These are phyloP conservation scores for Notolepis coatsorum DNA, from an alignment of 2,797 vertebrate species.

Conservation along the genomic window DNA sequence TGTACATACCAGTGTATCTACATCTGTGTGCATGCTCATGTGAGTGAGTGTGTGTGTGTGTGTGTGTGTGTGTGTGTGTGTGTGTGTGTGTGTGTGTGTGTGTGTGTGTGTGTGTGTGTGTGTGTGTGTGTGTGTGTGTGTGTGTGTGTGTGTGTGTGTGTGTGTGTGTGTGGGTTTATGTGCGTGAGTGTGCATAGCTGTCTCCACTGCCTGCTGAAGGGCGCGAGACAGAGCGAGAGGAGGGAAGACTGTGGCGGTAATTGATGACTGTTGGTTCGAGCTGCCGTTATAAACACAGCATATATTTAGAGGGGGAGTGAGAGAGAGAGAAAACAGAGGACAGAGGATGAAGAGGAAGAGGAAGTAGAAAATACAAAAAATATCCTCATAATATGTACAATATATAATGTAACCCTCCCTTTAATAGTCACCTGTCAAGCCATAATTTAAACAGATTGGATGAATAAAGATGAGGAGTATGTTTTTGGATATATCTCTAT, in stretches of 20 bases:
- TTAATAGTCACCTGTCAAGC: no score
- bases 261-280: slow-evolving; percentile 57
- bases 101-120: slow-evolving; percentile 6
- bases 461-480: no score
- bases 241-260: slow-evolving; percentile 48
- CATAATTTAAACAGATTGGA: no score
- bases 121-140: slow-evolving; percentile 36
- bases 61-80: slow-evolving; percentile 1
- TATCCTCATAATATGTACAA: no score
- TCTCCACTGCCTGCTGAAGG: slow-evolving; percentile 40
- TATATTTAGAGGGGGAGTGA: neutral
- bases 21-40: slow-evolving; percentile 3
- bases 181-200: slow-evolving; percentile 19
- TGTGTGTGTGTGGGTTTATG: neutral
- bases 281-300: slow-evolving; percentile 33
- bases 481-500: no score
- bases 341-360: slow-evolving; percentile 30
- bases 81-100: slow-evolving; percentile 6
- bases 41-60: slow-evolving; percentile 1
- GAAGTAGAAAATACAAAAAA: no score
- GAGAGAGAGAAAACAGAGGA: neutral
- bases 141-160: slow-evolving; percentile 5
- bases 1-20: neutral
- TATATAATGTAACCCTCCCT: no score
- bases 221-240: slow-evolving; percentile 22